phyloP scores from a whole-genome alignment of 1,140 invertebrate genomes.

The Drosophila persimilis region DNA sequence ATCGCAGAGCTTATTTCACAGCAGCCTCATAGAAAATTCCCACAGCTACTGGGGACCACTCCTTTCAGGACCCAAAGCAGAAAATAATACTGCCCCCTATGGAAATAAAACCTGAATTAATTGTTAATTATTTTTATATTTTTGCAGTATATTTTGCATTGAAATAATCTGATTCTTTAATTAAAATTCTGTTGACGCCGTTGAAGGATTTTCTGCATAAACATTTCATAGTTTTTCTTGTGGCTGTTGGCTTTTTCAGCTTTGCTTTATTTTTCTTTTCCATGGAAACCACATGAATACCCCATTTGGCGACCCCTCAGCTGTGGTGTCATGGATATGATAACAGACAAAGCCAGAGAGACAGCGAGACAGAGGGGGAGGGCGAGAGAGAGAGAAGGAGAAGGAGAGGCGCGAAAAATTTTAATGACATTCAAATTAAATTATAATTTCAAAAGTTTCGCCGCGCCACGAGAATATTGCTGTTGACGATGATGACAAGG shows the following conservation, averaged over 20 bases:
- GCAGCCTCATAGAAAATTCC: neutral
- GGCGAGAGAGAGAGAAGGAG: neutral
- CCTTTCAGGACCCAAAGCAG: neutral
- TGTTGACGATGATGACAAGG: conserved; percentile 65
- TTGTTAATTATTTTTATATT: too few relatives aligned
- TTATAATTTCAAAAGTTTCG: conserved; percentile 80
- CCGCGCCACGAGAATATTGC: conserved; percentile 16
- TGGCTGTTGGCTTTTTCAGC: conserved; percentile 9
- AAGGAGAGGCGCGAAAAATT: conserved; percentile 57
- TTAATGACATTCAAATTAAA: conserved; percentile 81
- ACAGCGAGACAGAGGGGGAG: neutral
- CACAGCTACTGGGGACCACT: neutral
- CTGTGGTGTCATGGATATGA: conserved; percentile 40
- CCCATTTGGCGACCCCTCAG: neutral
- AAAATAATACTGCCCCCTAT: too few relatives aligned
- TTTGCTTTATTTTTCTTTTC: conserved; percentile 13
- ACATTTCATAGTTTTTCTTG: conserved; percentile 14
- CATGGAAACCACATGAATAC: conserved; percentile 30
- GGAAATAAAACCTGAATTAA: neutral
- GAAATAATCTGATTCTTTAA: neutral
- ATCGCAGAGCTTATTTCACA: neutral
- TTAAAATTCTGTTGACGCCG: neutral
- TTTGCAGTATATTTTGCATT: neutral
- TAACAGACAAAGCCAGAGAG: conserved; percentile 14
- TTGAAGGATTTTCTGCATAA: neutral